phyloP scores from a whole-genome alignment of 2,888 invertebrate genomes.

The Cheilosia grossa region DNA sequence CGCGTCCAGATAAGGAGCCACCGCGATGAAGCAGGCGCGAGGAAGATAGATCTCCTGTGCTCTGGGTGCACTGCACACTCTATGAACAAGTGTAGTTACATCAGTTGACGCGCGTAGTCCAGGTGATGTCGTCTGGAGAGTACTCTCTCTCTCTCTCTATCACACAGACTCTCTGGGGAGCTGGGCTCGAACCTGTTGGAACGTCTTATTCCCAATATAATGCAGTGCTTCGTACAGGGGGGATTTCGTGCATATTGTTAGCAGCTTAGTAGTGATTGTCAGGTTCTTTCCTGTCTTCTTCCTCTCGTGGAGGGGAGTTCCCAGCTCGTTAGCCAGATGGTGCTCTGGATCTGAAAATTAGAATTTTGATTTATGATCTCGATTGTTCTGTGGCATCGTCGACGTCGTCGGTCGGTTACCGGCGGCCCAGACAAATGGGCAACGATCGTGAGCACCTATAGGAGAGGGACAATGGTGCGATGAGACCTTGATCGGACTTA shows the following conservation, averaged over 20 bases:
- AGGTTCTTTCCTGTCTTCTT: background rate
- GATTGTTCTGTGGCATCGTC: conserved; percentile 45
- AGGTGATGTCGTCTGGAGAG: conserved; percentile 29
- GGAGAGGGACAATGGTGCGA: conserved; percentile 59
- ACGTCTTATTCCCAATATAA: conserved; percentile 62
- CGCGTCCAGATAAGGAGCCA: conserved; percentile 56
- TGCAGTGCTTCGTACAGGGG: conserved; percentile 3
- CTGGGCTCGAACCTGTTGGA: conserved; percentile 11
- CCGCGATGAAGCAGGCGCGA: conserved; percentile 55
- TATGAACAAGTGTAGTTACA: conserved; percentile 67
- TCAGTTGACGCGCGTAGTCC: conserved; percentile 54
- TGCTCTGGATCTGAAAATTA: conserved; percentile 65
- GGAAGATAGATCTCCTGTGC: conserved; percentile 62
- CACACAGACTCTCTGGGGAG: conserved; percentile 29
- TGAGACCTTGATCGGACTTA: conserved; percentile 53
- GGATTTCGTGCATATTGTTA: conserved; percentile 57
- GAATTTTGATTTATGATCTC: conserved; percentile 72
- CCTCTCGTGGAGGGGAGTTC: conserved; percentile 45
- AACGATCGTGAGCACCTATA: conserved; percentile 46
- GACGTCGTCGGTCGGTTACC: conserved; percentile 10
- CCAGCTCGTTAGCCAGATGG: conserved; percentile 65
- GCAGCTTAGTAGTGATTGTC: conserved; percentile 53
- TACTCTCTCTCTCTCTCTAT: conserved; percentile 1
- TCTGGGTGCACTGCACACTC: conserved; percentile 50
- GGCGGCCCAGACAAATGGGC: conserved; percentile 57